Base-by-base conservation (phyloP, 2,797 vertebrate species). In the Gorsachius magnificus region DNA sequence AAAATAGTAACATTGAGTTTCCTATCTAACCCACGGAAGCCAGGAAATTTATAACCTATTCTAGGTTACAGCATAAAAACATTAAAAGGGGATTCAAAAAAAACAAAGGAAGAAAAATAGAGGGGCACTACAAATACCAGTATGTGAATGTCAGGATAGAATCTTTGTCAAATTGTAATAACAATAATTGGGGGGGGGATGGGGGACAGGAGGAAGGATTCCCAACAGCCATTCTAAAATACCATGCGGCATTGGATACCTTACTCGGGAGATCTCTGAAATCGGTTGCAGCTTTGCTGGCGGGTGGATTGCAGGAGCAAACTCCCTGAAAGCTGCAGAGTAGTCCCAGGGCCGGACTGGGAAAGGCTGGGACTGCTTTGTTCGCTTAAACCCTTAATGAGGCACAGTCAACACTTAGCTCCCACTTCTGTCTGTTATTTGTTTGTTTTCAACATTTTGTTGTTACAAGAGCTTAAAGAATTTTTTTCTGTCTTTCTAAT, bases 21-120 rank as follows among this genome's bases (percentile, higher is more conserved):
- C 95, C 94, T 95, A 97, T 93, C 87, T 90, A 96, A 97, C 83
- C 95, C 97, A 94, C 54, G 48, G 76, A 97, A 96, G 93, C 94
- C 97, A 98, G 98, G 97, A 98, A 97, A 97, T 98, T 97, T 82
- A 95, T 90, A 96, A 89, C 80, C 71, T 92, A 61, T 94, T 98
- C 76, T 79, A 95, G 93, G 65, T 95, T 97, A 70, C 5, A 88
- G 29, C 38, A 65, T 26, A 64, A 90, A 61, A 85, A 77, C 10
- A 76, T 51, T 74, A 95, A 96, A 96, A 92, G 74, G 51, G 46
- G 74, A 88, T 70, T 87, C 11, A 57, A 60, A 74, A 72, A 69
- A 29, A 43, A 43, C 41, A 50, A 63, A 46, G 9, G 1, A 38
- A 72, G 4, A 87, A 78, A 78, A 70, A 84, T 5, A 79, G 79